Conservation (phyloP, 92 coral and sea anemone species). For the Actinernus sp. region DNA sequence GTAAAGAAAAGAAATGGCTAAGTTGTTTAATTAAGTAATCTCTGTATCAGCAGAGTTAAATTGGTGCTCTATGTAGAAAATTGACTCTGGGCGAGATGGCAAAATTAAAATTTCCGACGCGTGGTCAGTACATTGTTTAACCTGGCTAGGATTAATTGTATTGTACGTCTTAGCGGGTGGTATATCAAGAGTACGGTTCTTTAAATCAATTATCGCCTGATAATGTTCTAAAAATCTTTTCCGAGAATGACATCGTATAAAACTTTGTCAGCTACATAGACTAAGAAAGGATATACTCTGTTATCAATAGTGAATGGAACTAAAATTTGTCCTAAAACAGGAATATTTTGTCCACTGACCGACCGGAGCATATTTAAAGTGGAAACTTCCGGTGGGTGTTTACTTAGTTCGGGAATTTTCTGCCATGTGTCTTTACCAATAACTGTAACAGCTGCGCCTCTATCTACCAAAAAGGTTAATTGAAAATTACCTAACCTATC, state of each 20-base stretch:
- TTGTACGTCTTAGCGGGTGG: too few relatives aligned
- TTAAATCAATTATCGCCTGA: conserved; percentile 26
- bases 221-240: conserved; percentile 40
- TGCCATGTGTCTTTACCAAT: conserved; percentile 5
- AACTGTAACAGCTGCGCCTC: conserved; percentile 42
- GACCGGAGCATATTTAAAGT: conserved; percentile 4
- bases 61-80: too few relatives aligned
- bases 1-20: too few relatives aligned
- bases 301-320: conserved; percentile 33
- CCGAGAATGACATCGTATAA: conserved; percentile 45
- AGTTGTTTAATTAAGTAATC: too few relatives aligned
- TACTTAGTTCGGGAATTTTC: neutral
- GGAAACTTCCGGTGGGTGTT: conserved; percentile 1
- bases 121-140: too few relatives aligned
- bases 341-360: conserved; percentile 39
- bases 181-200: conserved; percentile 11
- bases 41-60: too few relatives aligned
- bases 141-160: too few relatives aligned
- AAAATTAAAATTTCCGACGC: too few relatives aligned
- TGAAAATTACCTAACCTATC: neutral
- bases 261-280: conserved; percentile 17
- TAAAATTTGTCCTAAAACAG: conserved; percentile 23
- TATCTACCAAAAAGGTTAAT: conserved; percentile 25
- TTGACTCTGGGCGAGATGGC: too few relatives aligned
- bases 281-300: conserved; percentile 10